These are phyloP conservation scores for Troilus luridus DNA, from an alignment of 2,888 invertebrate genomes.

Conservation along the genomic window DNA sequence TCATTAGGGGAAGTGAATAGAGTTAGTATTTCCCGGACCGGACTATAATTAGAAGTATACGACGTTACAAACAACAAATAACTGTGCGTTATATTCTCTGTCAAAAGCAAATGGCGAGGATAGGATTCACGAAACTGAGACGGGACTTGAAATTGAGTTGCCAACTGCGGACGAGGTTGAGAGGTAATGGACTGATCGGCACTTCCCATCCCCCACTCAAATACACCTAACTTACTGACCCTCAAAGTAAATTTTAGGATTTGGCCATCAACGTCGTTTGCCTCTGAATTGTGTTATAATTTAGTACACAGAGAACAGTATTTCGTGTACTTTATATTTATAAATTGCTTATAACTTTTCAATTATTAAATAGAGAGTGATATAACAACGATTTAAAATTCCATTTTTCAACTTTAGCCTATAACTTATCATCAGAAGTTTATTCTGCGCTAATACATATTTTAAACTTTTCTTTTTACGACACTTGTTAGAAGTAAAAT, in stretches of 20 bases:
- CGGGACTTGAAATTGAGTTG: constrained; percentile 27
- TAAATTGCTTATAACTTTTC: too few relatives aligned
- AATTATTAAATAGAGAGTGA: too few relatives aligned
- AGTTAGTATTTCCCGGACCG: neutral
- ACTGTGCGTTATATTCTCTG: neutral
- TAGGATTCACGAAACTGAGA: neutral
- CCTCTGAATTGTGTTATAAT: neutral
- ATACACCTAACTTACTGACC: constrained; percentile 25
- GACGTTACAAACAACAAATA: neutral
- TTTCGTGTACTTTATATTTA: too few relatives aligned
- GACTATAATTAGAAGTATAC: neutral
- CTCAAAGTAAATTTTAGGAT: neutral
- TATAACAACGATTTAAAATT: too few relatives aligned
- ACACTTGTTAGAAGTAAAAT: too few relatives aligned
- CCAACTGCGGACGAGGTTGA: neutral
- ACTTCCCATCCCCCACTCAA: neutral
- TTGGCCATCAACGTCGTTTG: neutral
- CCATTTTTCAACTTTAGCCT: too few relatives aligned
- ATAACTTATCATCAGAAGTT: too few relatives aligned
- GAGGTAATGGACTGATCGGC: constrained; percentile 20
- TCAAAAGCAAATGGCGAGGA: neutral
- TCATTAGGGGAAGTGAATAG: neutral
- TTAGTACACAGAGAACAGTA: neutral
- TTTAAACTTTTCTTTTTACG: too few relatives aligned
- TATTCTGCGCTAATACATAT: too few relatives aligned